Base-by-base conservation (phyloP, 2,888 invertebrate species). In the Apodemia hepburni region DNA sequence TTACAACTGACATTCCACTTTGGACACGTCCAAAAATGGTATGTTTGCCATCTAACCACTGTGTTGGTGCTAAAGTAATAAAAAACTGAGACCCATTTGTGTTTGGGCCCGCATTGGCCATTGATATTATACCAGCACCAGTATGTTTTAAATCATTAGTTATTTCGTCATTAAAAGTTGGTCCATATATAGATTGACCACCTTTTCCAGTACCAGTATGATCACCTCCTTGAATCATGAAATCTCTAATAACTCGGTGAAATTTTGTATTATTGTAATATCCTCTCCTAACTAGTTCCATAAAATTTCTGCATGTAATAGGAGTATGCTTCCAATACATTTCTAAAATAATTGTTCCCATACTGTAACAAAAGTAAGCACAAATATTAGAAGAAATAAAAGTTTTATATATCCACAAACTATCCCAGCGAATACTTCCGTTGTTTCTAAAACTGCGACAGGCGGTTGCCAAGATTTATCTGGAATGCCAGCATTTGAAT, bases 241-340 rank as follows among this genome's bases (percentile, higher is more conserved):
- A 98, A 79, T 97, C 97, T 63, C 96, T 92, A 67, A 99, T 99
- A 51, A 99, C 96, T 73, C 99, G 93, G 83, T 99, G 99, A 82
- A 99, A 99, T 74, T 98, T 96, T 4, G 98, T 97, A 69, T 96
- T 97, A 84, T 98, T 98, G 82, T 98, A 99, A 85, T 99, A 99
- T 22, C 98, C 98, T 74, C 99, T 92, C 65, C 98, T 92, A 0
- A 97, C 93, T 33, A 99, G 90, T 84, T 99, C 99, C 65, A 98
- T 98, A 87, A 99, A 99, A 82, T 99, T 99, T 76, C 97, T 93
- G 73, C 99, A 99, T 0, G 99, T 99, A 71, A 95, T 94, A n/a
- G 99, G 99, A 0, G 99, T 96, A 81, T 99, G 99, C 80, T 98
- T 97, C 99, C 99, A 99, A 79, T 99, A 99, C 69, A 99, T 92